Evolutionary conservation across 2,113 vertebrate genomes (phyloP), one percentile per base, ranked within the genome.

Genomic region (Pangasianodon gigas): DNA sequence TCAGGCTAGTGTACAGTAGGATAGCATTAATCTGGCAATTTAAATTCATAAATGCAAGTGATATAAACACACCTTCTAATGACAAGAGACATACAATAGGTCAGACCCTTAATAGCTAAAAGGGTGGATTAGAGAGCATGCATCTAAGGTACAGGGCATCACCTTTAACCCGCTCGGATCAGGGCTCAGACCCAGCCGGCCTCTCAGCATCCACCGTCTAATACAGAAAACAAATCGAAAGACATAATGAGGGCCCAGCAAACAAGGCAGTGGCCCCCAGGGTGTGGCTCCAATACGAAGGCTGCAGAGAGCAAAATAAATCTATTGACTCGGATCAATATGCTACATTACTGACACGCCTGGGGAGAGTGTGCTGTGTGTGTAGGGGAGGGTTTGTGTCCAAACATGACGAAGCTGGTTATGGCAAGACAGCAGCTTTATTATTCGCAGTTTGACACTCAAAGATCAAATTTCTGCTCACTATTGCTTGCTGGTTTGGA

Each of bases 251-350:
- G 88, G 85, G 85, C 90, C 93, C 90, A 86, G 89, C 94, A 93
- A 96, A 95, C 92, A 94, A 94, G 91, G 60, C 92, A 88, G 93
- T 44, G 51, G 89, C 90, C 93, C 93, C 94, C 90, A 5, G 91
- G 92, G 92, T 94, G 84, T 51, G 69, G 54, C 67, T 84, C 65
- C 37, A 62, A 82, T 79, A 88, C 60, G 89, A 85, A 92, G 88
- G 60, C 90, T 92, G 89, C 84, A 91, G 92, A 89, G 88, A 93
- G 88, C 88, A 93, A 93, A 93, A 94, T 93, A 94, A 95, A 95
- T 93, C 90, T 95, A 96, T 96, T 95, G 95, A 96, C 95, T 93
- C 87, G 90, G 93, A 95, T 94, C 91, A 94, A 94, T 93, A 82
- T 89, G 89, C 92, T 93, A 92, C 93, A 95, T 93, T 94, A 94